Conservation (phyloP, 2,113 vertebrate genomes). For the Cavia aperea region DNA sequence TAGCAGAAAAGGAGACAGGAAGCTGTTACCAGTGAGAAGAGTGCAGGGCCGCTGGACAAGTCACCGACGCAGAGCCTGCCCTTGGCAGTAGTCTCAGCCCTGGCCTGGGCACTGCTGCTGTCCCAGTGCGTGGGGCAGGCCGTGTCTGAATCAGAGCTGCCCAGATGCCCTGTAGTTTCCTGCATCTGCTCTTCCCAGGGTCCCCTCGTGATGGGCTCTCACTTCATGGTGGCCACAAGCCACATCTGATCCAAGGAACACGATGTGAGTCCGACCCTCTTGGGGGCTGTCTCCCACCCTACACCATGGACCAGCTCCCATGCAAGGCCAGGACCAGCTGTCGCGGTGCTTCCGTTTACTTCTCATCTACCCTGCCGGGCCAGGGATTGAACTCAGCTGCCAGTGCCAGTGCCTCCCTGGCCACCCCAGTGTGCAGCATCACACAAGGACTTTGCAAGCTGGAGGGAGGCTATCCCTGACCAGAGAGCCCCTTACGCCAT, state of each 20-base stretch:
- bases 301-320: not conserved
- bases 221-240: not conserved
- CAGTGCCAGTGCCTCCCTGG: not conserved
- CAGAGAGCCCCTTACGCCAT: not conserved
- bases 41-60: not conserved
- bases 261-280: not conserved
- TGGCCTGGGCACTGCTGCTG: not conserved
- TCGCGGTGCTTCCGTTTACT: accelerated
- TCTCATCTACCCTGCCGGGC: not conserved
- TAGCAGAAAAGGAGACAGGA: not conserved
- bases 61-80: accelerated
- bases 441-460: not conserved
- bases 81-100: not conserved
- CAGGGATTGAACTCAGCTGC: not conserved
- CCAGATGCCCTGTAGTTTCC: not conserved
- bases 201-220: not conserved
- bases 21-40: not conserved
- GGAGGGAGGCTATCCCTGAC: not conserved
- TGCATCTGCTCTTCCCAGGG: not conserved
- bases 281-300: accelerated
- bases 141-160: not conserved
- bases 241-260: not conserved
- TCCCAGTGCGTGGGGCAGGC: not conserved
- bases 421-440: accelerated
- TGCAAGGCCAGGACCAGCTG: accelerated